Conservation (phyloP, 2,888 invertebrate genomes). For the Schrankia costaestrigalis region DNA sequence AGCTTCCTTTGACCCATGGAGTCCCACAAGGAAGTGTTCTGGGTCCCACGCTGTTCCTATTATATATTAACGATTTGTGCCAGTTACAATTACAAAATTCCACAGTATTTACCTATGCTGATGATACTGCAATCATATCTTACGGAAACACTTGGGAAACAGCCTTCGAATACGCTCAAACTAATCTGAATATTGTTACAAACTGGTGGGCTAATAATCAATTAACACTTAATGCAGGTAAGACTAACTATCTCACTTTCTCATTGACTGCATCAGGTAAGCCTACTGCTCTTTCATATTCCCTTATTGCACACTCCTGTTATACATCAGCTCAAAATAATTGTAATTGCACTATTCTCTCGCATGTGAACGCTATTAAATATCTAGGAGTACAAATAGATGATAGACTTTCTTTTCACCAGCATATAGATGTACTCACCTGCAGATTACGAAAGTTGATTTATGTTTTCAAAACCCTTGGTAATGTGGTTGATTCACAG, state of each 20-base stretch:
- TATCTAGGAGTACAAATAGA: background rate
- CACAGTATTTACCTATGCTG: background rate
- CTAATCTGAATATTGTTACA: background rate
- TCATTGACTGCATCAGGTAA: background rate
- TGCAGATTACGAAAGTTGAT: background rate
- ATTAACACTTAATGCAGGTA: background rate
- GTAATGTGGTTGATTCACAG: background rate
- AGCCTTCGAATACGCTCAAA: background rate
- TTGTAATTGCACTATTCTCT: background rate
- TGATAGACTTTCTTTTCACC: background rate
- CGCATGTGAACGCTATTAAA: background rate
- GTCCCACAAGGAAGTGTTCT: background rate
- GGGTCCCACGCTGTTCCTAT: background rate
- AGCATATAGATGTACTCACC: background rate
- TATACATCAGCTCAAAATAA: background rate
- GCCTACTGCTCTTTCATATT: background rate
- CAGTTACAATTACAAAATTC: background rate
- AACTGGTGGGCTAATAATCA: no score
- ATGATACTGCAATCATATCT: background rate
- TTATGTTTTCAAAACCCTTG: background rate
- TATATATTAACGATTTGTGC: background rate
- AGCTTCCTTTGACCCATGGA: background rate
- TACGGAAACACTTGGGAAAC: background rate
- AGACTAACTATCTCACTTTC: background rate
- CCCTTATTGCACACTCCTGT: background rate